Conservation (phyloP, 2,888 invertebrate species). For the Pristionchus exspectatus region DNA sequence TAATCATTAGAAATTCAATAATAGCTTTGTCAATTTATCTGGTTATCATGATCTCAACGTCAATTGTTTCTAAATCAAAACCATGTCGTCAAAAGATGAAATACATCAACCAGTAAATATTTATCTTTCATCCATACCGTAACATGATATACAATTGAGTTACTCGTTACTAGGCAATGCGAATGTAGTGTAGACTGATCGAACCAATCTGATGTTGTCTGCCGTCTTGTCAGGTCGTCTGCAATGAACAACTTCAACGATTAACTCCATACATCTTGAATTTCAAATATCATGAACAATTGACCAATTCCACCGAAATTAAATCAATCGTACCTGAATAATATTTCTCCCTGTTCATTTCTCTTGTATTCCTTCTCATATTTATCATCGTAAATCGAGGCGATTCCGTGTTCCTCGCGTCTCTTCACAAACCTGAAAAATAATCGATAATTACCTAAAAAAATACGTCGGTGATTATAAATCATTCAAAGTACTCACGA, state of each 20-base stretch:
- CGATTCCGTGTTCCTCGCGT: slow-evolving; percentile 40
- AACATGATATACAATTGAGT: neutral
- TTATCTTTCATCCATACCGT: neutral
- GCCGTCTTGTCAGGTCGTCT: slow-evolving; percentile 55
- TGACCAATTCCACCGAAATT: neutral
- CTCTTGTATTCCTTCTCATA: slow-evolving; percentile 53
- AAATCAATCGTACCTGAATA: slow-evolving; percentile 37
- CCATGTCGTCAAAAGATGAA: neutral
- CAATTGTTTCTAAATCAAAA: neutral
- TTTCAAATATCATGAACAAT: neutral
- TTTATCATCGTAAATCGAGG: slow-evolving; percentile 44
- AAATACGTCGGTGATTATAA: neutral
- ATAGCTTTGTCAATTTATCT: neutral
- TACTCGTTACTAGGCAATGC: slow-evolving; percentile 48
- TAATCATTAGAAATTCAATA: neutral
- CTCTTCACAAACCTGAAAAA: slow-evolving; percentile 47
- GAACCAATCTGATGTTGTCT: slow-evolving; percentile 53
- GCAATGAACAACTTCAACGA: neutral
- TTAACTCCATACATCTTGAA: neutral
- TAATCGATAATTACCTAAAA: neutral
- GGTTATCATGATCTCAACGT: neutral
- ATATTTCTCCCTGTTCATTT: slow-evolving; percentile 52
- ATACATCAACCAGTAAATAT: neutral
- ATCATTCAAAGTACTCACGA: slow-evolving; percentile 18
- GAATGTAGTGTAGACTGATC: slow-evolving; percentile 44